phyloP scores from a whole-genome alignment of 2,888 invertebrate genomes.

The Holacanthella duospinosa region DNA sequence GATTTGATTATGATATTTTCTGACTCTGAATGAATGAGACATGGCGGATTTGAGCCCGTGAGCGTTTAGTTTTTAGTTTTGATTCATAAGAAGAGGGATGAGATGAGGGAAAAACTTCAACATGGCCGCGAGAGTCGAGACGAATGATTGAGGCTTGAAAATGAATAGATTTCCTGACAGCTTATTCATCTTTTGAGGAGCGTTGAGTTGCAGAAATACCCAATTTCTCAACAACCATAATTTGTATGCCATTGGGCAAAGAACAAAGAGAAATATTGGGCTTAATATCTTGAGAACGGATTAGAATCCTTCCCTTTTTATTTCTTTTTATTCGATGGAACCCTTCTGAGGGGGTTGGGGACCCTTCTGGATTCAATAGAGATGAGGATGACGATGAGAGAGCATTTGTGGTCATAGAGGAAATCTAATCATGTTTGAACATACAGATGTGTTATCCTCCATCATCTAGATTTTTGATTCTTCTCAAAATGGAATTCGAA shows the following conservation, averaged over 20 bases:
- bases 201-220: not conserved
- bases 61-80: not conserved
- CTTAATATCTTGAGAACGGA: conserved; percentile 23
- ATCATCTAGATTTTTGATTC: not conserved
- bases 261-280: conserved; percentile 8
- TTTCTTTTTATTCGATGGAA: conserved; percentile 20
- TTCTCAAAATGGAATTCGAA: not conserved
- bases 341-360: conserved; percentile 22
- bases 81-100: too few relatives aligned
- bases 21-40: not conserved
- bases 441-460: not conserved
- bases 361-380: conserved; percentile 30
- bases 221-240: conserved; percentile 21
- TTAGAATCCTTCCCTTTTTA: conserved; percentile 24
- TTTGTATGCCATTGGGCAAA: conserved; percentile 32
- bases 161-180: too few relatives aligned
- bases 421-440: conserved; percentile 17
- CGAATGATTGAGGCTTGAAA: too few relatives aligned
- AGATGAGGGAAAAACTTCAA: not conserved
- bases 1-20: not conserved
- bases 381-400: conserved; percentile 11
- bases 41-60: not conserved
- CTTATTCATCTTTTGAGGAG: not conserved
- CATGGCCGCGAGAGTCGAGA: too few relatives aligned
- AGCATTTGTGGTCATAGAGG: conserved; percentile 31